Conservation (phyloP, 2,888 invertebrate genomes). For the Julus scanicus region DNA sequence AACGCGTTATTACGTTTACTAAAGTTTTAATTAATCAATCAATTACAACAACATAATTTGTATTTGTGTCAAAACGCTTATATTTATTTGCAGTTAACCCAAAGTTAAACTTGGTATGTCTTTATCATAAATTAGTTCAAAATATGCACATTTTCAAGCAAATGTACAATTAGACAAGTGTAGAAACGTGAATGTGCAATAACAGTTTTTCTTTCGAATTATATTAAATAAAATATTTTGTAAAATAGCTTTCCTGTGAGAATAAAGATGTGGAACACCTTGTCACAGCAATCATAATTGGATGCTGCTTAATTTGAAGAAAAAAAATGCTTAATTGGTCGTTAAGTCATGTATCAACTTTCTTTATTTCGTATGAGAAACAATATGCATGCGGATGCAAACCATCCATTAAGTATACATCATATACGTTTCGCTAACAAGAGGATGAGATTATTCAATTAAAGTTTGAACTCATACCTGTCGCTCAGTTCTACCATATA, state of each 20-base stretch:
- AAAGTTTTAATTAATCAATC: too few species aligned
- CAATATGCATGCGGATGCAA: background rate
- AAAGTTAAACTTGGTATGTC: too few species aligned
- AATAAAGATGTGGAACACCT: background rate
- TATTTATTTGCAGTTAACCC: too few species aligned
- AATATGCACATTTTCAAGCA: too few species aligned
- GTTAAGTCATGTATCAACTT: background rate
- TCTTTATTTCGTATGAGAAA: background rate
- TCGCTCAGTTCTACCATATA: background rate
- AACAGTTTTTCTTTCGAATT: too few species aligned
- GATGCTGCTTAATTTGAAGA: background rate
- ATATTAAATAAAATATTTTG: background rate
- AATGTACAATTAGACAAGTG: too few species aligned
- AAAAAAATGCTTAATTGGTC: background rate
- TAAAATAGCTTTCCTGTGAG: background rate
- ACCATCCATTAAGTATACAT: background rate
- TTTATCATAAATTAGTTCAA: too few species aligned
- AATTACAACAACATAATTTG: too few species aligned
- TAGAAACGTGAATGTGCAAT: too few species aligned
- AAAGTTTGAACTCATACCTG: background rate
- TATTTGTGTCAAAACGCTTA: too few species aligned
- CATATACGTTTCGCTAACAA: background rate
- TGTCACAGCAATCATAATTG: background rate
- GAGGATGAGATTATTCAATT: slow-evolving; percentile 2
- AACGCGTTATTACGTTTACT: too few species aligned